phyloP scores from a whole-genome alignment of 2,888 invertebrate genomes.

The Rhamphomyia laevipes region DNA sequence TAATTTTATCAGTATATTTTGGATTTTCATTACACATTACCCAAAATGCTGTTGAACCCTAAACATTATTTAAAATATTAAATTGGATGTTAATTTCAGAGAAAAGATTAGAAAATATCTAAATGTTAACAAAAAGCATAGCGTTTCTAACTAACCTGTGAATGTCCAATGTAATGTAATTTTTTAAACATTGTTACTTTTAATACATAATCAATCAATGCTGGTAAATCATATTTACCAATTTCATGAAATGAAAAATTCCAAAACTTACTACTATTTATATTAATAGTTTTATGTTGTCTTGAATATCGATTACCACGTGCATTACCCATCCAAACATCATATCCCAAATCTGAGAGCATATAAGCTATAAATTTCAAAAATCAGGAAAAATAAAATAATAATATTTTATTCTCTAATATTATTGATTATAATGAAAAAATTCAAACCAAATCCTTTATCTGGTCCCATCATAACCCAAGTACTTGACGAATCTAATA shows the following conservation, averaged over 20 bases:
- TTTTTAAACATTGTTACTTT: slow-evolving; percentile 43
- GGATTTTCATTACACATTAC: slow-evolving; percentile 53
- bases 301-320: slow-evolving; percentile 57
- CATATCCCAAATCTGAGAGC: slow-evolving; percentile 54
- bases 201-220: slow-evolving; percentile 65
- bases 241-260: slow-evolving; percentile 60
- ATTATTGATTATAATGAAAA: too few species aligned
- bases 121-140: too few species aligned
- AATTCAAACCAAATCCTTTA: slow-evolving; percentile 51
- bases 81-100: too few species aligned
- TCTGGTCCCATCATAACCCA: slow-evolving; percentile 63
- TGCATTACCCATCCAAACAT: slow-evolving; percentile 73
- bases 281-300: slow-evolving; percentile 39
- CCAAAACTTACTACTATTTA: slow-evolving; percentile 44
- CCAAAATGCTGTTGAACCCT: slow-evolving; percentile 57
- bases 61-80: slow-evolving; percentile 6
- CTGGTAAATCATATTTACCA: slow-evolving; percentile 65
- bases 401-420: too few species aligned
- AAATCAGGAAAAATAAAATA: background rate
- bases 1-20: slow-evolving; percentile 53
- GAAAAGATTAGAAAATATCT: too few species aligned
- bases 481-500: slow-evolving; percentile 59
- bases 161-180: slow-evolving; percentile 71
- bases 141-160: too few species aligned
- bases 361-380: slow-evolving; percentile 23